A percentile compares a stretch with the other conserved stretches of the same genome.
These are phyloP conservation scores for Coelopa pilipes DNA, from an alignment of 2,888 invertebrate species.

Conservation along the genomic window DNA sequence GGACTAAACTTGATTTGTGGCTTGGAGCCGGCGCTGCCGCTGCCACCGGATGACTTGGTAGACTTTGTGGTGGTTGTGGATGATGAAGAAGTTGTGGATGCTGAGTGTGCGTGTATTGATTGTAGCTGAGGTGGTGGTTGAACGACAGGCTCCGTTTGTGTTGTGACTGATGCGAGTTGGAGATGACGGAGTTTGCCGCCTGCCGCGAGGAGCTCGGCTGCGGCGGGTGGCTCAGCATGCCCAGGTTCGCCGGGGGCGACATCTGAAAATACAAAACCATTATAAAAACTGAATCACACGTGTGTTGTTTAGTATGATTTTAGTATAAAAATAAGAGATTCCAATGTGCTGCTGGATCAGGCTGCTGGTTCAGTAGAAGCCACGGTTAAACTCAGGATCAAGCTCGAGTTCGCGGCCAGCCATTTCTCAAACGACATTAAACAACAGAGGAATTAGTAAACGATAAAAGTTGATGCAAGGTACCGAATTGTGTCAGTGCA, in stretches of 20 bases:
- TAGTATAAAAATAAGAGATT: too few species aligned
- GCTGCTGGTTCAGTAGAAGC: background rate
- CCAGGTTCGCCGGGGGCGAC: conserved; percentile 70
- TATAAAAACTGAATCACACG: too few species aligned
- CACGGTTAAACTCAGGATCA: background rate
- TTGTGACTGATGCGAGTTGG: conserved; percentile 68
- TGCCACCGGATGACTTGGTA: conserved; percentile 70
- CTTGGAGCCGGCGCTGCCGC: conserved; percentile 49
- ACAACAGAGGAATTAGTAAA: conserved; percentile 21
- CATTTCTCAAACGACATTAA: conserved; percentile 30
- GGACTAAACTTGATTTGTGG: conserved; percentile 68
- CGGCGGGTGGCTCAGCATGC: conserved; percentile 57
- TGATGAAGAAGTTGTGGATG: conserved; percentile 70
- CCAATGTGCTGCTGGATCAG: background rate
- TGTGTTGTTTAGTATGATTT: too few species aligned
- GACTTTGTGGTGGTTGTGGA: conserved; percentile 69
- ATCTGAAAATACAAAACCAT: conserved; percentile 68
- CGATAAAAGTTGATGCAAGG: conserved; percentile 34
- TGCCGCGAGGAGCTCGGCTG: conserved; percentile 42
- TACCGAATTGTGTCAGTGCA: conserved; percentile 34
- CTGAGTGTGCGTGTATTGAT: conserved; percentile 70
- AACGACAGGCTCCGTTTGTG: conserved; percentile 78
- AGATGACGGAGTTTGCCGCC: conserved; percentile 9
- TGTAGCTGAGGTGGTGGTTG: conserved; percentile 78
- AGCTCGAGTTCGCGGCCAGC: conserved; percentile 4